Conservation (phyloP, 2,797 vertebrate species). For the Gallirallus australis region DNA sequence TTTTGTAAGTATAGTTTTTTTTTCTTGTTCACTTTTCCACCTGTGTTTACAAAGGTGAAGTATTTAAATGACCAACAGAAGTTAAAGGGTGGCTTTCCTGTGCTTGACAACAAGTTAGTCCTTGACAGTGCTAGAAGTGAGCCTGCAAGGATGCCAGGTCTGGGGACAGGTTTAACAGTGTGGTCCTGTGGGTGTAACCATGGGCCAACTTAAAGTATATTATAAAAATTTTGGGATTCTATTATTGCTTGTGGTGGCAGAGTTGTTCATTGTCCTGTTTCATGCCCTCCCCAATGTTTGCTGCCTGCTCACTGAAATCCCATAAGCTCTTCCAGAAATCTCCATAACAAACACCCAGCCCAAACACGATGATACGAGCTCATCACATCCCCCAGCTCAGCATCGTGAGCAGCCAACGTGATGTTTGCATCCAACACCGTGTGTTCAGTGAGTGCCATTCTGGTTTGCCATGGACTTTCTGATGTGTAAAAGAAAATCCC, state of each 20-base stretch:
- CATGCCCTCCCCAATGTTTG: rapidly evolving
- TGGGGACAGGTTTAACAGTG: rapidly evolving
- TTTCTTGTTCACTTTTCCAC: neutral
- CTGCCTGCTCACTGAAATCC: neutral
- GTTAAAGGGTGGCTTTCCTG: neutral
- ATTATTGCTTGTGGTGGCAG: rapidly evolving
- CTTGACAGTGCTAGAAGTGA: neutral
- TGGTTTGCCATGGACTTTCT: neutral
- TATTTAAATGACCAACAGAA: neutral
- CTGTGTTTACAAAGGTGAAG: neutral
- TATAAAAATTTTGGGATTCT: neutral
- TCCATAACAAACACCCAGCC: neutral
- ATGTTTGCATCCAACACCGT: neutral
- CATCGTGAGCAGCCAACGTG: rapidly evolving
- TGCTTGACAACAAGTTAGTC: neutral
- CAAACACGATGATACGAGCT: rapidly evolving
- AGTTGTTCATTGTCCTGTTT: rapidly evolving
- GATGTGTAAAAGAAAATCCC: neutral
- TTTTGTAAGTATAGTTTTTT: neutral
- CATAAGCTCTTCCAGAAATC: neutral
- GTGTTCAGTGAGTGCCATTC: neutral
- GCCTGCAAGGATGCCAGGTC: neutral
- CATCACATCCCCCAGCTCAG: neutral
- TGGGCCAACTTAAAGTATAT: neutral
- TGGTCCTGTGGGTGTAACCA: neutral